These are phyloP conservation scores for Arbacia lixula DNA, from an alignment of 53 echinoderm and acorn worm genomes.

Conservation along the genomic window DNA sequence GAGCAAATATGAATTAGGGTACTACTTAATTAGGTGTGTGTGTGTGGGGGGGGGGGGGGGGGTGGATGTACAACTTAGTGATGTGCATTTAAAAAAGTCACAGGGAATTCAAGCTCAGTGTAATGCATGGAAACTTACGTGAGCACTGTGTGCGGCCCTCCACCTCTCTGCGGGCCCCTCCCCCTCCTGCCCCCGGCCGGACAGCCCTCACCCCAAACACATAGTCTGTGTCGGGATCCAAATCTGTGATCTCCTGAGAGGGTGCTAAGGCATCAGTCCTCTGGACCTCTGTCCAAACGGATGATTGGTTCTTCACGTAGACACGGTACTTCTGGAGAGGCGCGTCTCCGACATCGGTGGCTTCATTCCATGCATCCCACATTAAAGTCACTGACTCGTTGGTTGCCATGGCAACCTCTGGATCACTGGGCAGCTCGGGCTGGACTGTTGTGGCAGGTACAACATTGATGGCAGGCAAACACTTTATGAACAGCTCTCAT, in stretches of 20 bases:
- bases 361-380: conserved; percentile 70
- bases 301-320: not conserved
- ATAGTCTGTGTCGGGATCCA: conserved; percentile 33
- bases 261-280: conserved; percentile 9
- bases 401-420: conserved; percentile 15
- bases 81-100: too few relatives aligned
- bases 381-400: conserved; percentile 29
- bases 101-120: too few relatives aligned
- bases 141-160: conserved; percentile 4
- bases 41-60: too few relatives aligned
- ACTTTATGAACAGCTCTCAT: too few relatives aligned
- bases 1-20: too few relatives aligned
- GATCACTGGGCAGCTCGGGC: conserved; percentile 55
- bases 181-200: conserved; percentile 14
- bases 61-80: too few relatives aligned
- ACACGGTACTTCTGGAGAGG: conserved; percentile 16
- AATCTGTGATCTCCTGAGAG: conserved; percentile 17
- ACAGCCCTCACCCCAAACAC: conserved; percentile 11
- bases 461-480: too few relatives aligned
- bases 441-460: conserved; percentile 41
- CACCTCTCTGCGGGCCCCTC: not conserved
- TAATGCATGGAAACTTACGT: not conserved
- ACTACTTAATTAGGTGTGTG: too few relatives aligned
- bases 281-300: not conserved
- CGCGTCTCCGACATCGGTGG: conserved; percentile 39